Conservation (phyloP, 2,797 vertebrate species). For the Podarcis lilfordi region DNA sequence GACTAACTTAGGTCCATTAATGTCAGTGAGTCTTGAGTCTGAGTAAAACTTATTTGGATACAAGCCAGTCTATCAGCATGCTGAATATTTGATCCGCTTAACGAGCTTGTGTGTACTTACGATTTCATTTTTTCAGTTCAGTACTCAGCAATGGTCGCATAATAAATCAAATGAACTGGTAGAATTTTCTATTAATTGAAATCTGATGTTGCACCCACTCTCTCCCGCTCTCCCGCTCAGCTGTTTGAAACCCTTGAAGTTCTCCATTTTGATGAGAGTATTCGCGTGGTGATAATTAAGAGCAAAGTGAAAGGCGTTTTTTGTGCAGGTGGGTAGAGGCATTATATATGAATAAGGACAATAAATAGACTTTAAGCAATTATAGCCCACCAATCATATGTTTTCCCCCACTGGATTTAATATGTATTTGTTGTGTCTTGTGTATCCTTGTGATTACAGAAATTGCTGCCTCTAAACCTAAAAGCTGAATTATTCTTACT, state of each 20-base stretch:
- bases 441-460: neutral
- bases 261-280: constrained; percentile 80
- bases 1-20: too few species aligned
- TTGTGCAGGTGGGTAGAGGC: constrained; percentile 87
- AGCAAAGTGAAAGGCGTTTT: constrained; percentile 91
- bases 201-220: neutral
- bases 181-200: neutral
- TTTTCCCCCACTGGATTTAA: neutral
- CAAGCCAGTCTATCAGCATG: neutral
- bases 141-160: neutral
- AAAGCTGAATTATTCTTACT: neutral
- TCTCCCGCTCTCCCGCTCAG: constrained; percentile 70
- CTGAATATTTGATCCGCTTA: neutral
- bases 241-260: constrained; percentile 83
- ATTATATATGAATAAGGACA: neutral
- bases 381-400: neutral
- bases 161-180: neutral
- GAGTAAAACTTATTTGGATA: too few species aligned
- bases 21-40: too few species aligned
- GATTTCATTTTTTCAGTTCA: too few species aligned
- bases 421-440: neutral
- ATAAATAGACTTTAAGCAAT: neutral
- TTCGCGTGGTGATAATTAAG: constrained; percentile 89
- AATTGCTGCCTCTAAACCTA: neutral
- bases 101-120: neutral